phyloP scores from a whole-genome alignment of 2,797 vertebrate species.

The Ispidina picta region DNA sequence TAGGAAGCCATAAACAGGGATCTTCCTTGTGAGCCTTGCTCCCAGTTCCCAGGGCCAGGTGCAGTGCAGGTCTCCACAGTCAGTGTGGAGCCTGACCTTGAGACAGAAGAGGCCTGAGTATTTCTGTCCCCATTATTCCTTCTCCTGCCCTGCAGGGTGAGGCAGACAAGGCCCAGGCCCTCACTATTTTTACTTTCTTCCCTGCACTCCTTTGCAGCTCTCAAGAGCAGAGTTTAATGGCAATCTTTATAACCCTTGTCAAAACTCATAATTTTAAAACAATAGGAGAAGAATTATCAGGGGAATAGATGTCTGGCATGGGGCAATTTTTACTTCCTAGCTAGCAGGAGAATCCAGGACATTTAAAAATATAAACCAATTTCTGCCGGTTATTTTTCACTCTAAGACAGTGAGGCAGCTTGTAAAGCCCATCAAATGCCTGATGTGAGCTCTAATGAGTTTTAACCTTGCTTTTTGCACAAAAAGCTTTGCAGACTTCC shows the following conservation, averaged over 20 bases:
- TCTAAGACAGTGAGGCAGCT: constrained; percentile 9
- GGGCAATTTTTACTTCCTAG: constrained; percentile 9
- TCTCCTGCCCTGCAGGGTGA: background rate
- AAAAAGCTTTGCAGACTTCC: constrained; percentile 61
- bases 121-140: background rate
- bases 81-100: rapidly evolving
- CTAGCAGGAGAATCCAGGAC: constrained; percentile 24
- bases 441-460: constrained; percentile 61
- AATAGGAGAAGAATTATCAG: background rate
- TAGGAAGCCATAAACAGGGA: background rate
- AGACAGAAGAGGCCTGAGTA: background rate
- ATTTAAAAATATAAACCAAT: constrained; percentile 46
- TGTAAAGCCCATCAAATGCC: constrained; percentile 56
- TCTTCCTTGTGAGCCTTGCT: background rate
- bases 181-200: background rate
- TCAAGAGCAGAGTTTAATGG: background rate
- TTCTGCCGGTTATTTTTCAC: constrained; percentile 47
- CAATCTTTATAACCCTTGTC: constrained; percentile 21
- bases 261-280: constrained; percentile 39
- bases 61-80: background rate
- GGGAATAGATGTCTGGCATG: background rate
- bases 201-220: background rate
- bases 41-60: background rate
- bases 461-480: constrained; percentile 56
- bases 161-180: background rate